A percentile compares a stretch with the other conserved stretches of the same genome.
phyloP scores from a whole-genome alignment of 2,888 invertebrate species.

The Drosophila mimica region DNA sequence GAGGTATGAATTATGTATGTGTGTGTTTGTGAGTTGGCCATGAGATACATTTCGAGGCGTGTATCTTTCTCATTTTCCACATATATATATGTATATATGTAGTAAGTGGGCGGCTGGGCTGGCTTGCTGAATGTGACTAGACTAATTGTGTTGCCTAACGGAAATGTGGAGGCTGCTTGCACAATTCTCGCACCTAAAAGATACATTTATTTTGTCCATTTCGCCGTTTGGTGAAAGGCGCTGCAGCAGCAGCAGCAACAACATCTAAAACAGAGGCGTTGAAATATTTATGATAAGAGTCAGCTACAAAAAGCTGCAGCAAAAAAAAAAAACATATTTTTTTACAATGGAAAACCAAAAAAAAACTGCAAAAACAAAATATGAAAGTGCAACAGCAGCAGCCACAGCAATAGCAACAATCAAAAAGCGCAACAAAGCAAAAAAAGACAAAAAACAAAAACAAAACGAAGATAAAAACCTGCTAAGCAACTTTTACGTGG shows the following conservation, averaged over 20 bases:
- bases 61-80: slow-evolving; percentile 12
- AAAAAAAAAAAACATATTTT: not conserved
- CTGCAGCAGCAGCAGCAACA: slow-evolving; percentile 13
- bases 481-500: slow-evolving; percentile 73
- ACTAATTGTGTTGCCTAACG: slow-evolving; percentile 66
- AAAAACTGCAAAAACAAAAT: slow-evolving; percentile 53
- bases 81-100: not conserved
- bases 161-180: slow-evolving; percentile 46
- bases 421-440: slow-evolving; percentile 29
- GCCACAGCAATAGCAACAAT: slow-evolving; percentile 15
- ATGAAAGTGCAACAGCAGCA: slow-evolving; percentile 69
- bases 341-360: slow-evolving; percentile 43
- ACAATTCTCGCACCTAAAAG: slow-evolving; percentile 50
- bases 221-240: slow-evolving; percentile 57
- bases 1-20: slow-evolving; percentile 6
- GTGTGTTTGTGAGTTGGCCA: slow-evolving; percentile 3
- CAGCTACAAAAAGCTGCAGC: slow-evolving; percentile 47
- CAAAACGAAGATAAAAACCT: slow-evolving; percentile 53
- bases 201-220: slow-evolving; percentile 40
- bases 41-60: slow-evolving; percentile 26
- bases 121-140: slow-evolving; percentile 48
- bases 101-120: not conserved
- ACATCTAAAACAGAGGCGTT: slow-evolving; percentile 63
- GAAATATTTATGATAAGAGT: slow-evolving; percentile 71
- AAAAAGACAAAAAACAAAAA: slow-evolving; percentile 25